These are phyloP conservation scores for Ictidomys tridecemlineatus DNA, from an alignment of 2,113 vertebrate genomes.

Conservation along the genomic window DNA sequence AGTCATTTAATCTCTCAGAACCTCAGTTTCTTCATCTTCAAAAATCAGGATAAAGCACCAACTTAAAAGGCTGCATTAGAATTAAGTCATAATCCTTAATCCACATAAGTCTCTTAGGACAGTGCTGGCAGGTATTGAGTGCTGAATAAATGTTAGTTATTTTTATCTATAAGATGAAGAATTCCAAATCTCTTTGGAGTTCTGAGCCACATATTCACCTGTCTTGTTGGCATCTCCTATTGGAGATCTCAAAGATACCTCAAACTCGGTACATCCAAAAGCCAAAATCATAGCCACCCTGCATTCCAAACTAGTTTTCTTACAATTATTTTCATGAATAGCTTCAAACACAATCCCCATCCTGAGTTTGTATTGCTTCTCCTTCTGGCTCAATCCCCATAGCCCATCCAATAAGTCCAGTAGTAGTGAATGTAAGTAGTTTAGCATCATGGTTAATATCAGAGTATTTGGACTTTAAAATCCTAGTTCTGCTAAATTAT, in stretches of 20 bases:
- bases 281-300: background rate
- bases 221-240: slow-evolving; percentile 2
- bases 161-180: slow-evolving; percentile 42
- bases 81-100: slow-evolving; percentile 11
- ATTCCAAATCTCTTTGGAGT: background rate
- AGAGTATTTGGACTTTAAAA: background rate
- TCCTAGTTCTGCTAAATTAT: background rate
- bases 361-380: background rate
- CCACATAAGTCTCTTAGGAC: background rate
- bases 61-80: background rate
- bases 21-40: slow-evolving; percentile 46
- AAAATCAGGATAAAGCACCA: background rate
- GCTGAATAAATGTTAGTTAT: slow-evolving; percentile 13
- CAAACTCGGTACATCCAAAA: slow-evolving; percentile 1
- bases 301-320: background rate
- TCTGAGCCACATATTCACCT: background rate
- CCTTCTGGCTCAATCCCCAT: slow-evolving; percentile 8
- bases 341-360: background rate
- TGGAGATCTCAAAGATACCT: slow-evolving; percentile 21
- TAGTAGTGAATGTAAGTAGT: background rate
- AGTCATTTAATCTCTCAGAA: slow-evolving; percentile 30
- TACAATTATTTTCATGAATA: background rate
- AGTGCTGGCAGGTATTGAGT: background rate
- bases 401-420: background rate
- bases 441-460: background rate